These are phyloP conservation scores for Myopa testacea DNA, from an alignment of 2,888 invertebrate genomes.

Conservation along the genomic window DNA sequence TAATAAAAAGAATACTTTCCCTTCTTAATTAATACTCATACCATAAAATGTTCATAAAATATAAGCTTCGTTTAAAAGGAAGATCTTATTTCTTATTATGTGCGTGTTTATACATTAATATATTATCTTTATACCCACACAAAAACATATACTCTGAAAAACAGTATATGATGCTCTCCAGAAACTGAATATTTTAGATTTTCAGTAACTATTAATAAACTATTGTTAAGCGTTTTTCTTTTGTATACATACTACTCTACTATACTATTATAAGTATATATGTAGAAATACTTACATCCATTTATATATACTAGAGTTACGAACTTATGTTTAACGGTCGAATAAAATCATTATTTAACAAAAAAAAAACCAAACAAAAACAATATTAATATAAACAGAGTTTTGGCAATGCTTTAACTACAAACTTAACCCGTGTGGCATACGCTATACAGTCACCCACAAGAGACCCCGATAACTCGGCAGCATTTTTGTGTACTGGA, in stretches of 20 bases:
- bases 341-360: constrained; percentile 38
- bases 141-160: constrained; percentile 26
- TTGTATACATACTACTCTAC: constrained; percentile 13
- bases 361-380: constrained; percentile 37
- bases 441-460: constrained; percentile 14
- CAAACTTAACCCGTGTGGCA: background rate
- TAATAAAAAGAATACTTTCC: background rate
- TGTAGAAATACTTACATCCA: constrained; percentile 6
- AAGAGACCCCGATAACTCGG: constrained; percentile 11
- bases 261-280: background rate
- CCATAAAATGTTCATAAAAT: background rate
- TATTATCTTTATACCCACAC: constrained; percentile 38
- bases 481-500: background rate
- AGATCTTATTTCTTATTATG: background rate
- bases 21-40: constrained; percentile 6
- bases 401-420: constrained; percentile 28
- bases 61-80: background rate
- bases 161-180: constrained; percentile 24
- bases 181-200: constrained; percentile 24
- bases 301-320: constrained; percentile 33
- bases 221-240: constrained; percentile 37
- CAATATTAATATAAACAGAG: constrained; percentile 44
- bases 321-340: constrained; percentile 36
- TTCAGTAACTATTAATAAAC: constrained; percentile 27
- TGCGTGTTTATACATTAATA: background rate